phyloP scores from a whole-genome alignment of 2,113 vertebrate genomes.

The Pterocles orientalis region DNA sequence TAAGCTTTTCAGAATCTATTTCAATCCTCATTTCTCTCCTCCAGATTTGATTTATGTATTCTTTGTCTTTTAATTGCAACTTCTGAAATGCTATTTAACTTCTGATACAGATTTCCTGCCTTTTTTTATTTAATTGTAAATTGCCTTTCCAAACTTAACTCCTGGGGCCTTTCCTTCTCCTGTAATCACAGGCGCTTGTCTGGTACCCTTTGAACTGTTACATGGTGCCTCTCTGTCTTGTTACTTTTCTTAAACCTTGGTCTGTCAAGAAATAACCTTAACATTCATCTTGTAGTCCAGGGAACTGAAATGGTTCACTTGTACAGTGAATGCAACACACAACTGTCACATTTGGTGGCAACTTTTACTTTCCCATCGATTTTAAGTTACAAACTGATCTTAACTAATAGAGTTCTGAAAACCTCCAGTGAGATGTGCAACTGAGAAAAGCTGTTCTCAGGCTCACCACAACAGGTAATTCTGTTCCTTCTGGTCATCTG shows the following conservation, averaged over 20 bases:
- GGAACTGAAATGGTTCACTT: background rate
- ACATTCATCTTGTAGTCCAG: background rate
- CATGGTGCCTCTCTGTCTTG: background rate
- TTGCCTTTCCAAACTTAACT: background rate
- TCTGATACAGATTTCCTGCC: background rate
- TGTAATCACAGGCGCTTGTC: background rate
- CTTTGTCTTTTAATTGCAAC: background rate
- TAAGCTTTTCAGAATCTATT: background rate
- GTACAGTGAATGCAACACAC: background rate
- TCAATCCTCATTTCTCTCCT: background rate
- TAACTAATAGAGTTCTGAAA: background rate
- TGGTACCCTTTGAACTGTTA: background rate
- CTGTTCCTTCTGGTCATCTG: background rate
- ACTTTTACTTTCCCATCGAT: background rate
- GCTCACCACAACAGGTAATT: background rate
- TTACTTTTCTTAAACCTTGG: background rate
- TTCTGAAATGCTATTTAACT: background rate
- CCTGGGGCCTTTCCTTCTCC: background rate
- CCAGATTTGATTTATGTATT: background rate
- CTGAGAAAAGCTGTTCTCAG: background rate
- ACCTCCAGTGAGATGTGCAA: background rate
- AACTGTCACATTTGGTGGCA: background rate
- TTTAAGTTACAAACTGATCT: background rate
- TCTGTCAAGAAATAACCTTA: background rate
- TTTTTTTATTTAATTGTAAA: background rate